Evolutionary conservation across 2,888 invertebrate species (phyloP).

Genomic region (Pasiphila rectangulata): DNA sequence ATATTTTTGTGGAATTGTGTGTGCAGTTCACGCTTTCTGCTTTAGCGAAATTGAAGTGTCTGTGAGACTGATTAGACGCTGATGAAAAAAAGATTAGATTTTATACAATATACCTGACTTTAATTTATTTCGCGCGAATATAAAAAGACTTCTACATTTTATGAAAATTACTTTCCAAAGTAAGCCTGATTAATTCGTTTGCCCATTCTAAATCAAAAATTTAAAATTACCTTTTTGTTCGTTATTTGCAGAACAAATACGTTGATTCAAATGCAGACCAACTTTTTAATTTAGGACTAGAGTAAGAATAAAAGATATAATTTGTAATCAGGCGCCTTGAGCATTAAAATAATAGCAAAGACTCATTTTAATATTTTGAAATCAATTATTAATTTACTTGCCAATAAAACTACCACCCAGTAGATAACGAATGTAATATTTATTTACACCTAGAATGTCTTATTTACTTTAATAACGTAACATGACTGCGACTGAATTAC

Average conservation of each 20-base stretch:
- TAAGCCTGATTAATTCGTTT: slow-evolving; percentile 21
- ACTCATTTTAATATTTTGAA: too few relatives aligned
- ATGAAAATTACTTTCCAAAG: slow-evolving; percentile 15
- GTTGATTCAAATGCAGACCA: slow-evolving; percentile 17
- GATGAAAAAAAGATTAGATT: slow-evolving; percentile 1
- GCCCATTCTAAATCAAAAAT: slow-evolving; percentile 14
- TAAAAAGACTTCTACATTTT: slow-evolving; percentile 11
- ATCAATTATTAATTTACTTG: too few relatives aligned
- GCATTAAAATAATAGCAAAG: neutral
- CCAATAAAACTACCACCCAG: too few relatives aligned
- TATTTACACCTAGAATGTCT: too few relatives aligned
- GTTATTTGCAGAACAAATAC: slow-evolving; percentile 17
- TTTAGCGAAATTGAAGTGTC: neutral
- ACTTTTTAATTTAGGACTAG: slow-evolving; percentile 19
- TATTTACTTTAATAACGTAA: too few relatives aligned
- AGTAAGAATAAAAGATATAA: neutral
- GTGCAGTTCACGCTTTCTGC: neutral
- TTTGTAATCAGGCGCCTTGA: neutral
- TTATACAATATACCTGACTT: neutral
- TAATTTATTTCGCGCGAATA: neutral
- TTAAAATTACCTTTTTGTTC: slow-evolving; percentile 20
- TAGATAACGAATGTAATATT: too few relatives aligned
- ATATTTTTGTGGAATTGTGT: too few relatives aligned
- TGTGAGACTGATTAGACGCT: neutral
- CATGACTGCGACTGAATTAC: too few relatives aligned